Percentiles rank a stretch among this genome's conserved stretches.
Evolutionary conservation across 2,113 vertebrate genomes (phyloP).

Genomic region (Numida meleagris): DNA sequence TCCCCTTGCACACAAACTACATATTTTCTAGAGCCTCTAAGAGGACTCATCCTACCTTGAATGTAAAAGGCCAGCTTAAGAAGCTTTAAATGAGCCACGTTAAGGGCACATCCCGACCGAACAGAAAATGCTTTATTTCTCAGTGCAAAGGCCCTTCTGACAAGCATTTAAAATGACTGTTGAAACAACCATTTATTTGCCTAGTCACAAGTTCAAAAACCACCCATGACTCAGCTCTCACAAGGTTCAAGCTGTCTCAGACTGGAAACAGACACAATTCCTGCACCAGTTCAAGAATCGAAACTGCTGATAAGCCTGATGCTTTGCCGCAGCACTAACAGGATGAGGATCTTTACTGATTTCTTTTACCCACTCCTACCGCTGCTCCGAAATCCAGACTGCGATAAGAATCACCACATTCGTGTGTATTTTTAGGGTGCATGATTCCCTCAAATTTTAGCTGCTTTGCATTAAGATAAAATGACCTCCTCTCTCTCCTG

Average conservation of each 20-base stretch:
- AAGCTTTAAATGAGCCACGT: not conserved
- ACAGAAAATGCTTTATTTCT: not conserved
- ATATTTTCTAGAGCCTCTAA: not conserved
- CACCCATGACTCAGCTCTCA: not conserved
- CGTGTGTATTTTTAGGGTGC: not conserved
- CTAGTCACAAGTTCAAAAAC: not conserved
- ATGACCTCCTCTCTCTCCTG: not conserved
- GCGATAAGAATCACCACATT: not conserved
- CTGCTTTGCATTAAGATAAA: not conserved
- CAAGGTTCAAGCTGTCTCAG: not conserved
- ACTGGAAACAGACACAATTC: rapidly evolving
- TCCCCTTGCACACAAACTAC: not conserved
- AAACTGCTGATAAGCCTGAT: not conserved
- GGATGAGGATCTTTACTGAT: not conserved
- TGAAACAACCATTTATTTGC: not conserved
- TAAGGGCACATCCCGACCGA: not conserved
- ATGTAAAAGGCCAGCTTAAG: not conserved
- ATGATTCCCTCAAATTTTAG: not conserved
- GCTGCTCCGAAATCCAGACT: not conserved
- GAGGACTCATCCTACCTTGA: not conserved
- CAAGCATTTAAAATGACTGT: not conserved
- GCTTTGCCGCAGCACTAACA: not conserved
- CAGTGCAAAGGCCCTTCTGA: not conserved
- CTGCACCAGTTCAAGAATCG: not conserved
- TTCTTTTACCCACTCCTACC: not conserved